Evolutionary conservation across 2,797 vertebrate species (phyloP).

Genomic region (Xenops minutus): DNA sequence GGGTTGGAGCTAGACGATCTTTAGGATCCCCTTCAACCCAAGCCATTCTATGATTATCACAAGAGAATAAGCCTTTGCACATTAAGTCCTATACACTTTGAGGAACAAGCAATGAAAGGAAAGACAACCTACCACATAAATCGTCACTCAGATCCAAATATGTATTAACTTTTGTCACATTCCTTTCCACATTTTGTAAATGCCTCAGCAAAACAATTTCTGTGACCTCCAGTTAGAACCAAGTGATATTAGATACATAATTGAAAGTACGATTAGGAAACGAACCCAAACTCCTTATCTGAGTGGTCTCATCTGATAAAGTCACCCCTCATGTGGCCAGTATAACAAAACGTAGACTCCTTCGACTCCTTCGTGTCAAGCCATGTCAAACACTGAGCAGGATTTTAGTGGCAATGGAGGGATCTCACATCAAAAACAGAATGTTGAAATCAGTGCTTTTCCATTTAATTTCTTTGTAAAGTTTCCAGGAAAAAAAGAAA

Average conservation of each 20-base stretch:
- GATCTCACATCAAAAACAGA: background rate
- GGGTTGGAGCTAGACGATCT: background rate
- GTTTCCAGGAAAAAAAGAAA: background rate
- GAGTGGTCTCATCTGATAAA: background rate
- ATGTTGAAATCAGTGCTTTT: background rate
- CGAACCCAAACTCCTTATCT: background rate
- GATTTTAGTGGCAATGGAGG: background rate
- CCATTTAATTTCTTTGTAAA: background rate
- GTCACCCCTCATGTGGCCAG: background rate
- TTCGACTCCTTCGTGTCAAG: rapidly evolving
- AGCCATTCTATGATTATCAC: background rate
- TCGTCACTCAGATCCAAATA: background rate
- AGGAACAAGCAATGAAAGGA: background rate
- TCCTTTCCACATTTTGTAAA: background rate
- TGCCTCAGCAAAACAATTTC: background rate
- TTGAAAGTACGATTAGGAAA: background rate
- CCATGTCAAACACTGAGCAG: background rate
- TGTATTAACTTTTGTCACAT: background rate
- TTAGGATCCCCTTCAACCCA: background rate
- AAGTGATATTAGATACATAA: rapidly evolving
- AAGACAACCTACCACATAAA: background rate
- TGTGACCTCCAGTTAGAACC: background rate
- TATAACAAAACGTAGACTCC: background rate
- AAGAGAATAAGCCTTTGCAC: background rate
- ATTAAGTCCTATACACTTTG: background rate